Conservation (phyloP, 2,797 vertebrate species). For the Hylomyscus alleni region DNA sequence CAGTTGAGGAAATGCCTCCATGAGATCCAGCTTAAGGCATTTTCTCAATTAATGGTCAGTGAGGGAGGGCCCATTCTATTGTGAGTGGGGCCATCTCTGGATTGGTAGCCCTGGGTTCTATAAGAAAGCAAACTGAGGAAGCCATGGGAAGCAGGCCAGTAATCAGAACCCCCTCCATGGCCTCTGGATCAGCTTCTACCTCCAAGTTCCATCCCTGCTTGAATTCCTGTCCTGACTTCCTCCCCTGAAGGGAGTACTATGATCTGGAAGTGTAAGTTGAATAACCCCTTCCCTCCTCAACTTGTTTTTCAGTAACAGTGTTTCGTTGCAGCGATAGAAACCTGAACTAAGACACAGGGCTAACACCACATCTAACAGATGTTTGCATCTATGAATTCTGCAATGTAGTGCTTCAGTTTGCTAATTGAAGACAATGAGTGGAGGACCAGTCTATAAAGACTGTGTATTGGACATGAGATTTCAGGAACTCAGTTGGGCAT, state of each 20-base stretch:
- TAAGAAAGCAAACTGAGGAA: background rate
- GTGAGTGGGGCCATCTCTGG: background rate
- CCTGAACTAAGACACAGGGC: background rate
- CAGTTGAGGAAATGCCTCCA: background rate
- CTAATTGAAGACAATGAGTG: constrained; percentile 15
- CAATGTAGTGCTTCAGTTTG: background rate
- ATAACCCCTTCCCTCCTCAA: background rate
- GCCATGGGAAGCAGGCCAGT: background rate
- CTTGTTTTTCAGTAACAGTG: background rate
- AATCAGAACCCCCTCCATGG: background rate
- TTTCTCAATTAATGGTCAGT: background rate
- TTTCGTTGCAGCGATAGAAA: background rate
- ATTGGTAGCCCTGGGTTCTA: background rate
- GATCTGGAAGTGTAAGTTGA: background rate
- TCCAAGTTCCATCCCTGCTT: background rate
- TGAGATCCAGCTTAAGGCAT: background rate
- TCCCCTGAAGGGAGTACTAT: background rate
- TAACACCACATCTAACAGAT: background rate
- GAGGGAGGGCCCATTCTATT: no score
- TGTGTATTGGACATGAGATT: background rate
- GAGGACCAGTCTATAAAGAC: constrained; percentile 13
- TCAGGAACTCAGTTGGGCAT: background rate
- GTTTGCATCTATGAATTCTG: background rate
- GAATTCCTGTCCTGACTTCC: background rate
- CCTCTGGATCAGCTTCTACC: background rate